Evolutionary conservation across 2,888 invertebrate species (phyloP).

Genomic region (Argyresthia albistria): DNA sequence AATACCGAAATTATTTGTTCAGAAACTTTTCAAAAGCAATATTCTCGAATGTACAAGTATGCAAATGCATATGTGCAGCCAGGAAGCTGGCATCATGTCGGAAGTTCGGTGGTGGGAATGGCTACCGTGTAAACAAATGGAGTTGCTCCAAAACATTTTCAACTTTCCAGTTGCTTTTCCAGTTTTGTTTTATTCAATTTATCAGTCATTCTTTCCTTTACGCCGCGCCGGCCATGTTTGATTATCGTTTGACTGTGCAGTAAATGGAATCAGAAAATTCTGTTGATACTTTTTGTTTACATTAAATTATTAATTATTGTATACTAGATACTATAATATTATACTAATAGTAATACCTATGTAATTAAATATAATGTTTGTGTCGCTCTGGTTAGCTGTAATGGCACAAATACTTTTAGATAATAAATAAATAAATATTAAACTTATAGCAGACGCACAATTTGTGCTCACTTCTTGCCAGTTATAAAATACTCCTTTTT

Average conservation of each 20-base stretch:
- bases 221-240: not conserved
- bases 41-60: not conserved
- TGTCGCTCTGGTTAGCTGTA: too few species aligned
- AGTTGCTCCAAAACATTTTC: conserved; percentile 25
- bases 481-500: too few species aligned
- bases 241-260: not conserved
- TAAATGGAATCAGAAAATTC: too few species aligned
- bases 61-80: not conserved
- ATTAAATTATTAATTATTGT: too few species aligned
- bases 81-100: conserved; percentile 25
- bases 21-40: not conserved
- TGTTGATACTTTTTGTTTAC: too few species aligned
- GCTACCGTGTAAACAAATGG: conserved; percentile 38
- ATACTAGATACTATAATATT: too few species aligned
- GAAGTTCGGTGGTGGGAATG: conserved; percentile 29
- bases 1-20: not conserved
- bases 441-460: too few species aligned
- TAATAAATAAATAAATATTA: too few species aligned
- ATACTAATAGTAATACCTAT: too few species aligned
- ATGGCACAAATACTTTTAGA: too few species aligned
- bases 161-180: conserved; percentile 21
- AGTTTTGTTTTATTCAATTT: conserved; percentile 18
- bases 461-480: too few species aligned
- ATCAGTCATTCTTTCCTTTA: not conserved
- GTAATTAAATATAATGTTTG: too few species aligned